Evolutionary conservation across 2,113 vertebrate species (phyloP), one percentile per base, ranked within the genome.

Genomic region (Bombycilla garrulus): DNA sequence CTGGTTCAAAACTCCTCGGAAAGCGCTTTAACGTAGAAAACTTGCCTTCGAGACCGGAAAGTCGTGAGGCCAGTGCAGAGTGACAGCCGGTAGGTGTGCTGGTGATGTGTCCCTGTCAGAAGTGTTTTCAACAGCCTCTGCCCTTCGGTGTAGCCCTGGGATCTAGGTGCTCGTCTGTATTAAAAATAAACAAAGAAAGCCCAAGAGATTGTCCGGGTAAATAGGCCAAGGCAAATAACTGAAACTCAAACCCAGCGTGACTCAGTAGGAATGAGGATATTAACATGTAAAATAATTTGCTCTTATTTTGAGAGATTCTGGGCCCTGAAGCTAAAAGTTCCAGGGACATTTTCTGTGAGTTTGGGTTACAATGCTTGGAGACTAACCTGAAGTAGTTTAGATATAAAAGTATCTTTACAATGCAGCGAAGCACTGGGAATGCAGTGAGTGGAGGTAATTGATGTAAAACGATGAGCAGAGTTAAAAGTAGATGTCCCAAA

Each of bases 321-420:
- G 13, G n/a, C 29, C 36, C 50, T n/a, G 42, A 77, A 54, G 26
- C 62, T 64, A 21, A 79, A 79, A 35, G 5, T 11, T 61, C 51
- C 61, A 35, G 25, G 18, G 15, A 12, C 2, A 0, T 16, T 58
- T 81, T 25, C 54, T n/a, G 2, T 26, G 31, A 57, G 0, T 48
- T 57, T 50, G n/a, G 15, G 2, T 50, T 38, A 35, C 35, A 29
- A 1, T n/a, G 38, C 21, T 19, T 42, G 10, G 25, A 50, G n/a
- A 38, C 35, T 44, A 42, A 56, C 29, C 24, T 26, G 35, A 56
- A 44, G 31, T 19, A 7, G 3, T 44, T 71, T 44, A 47, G 24
- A 51, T 51, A 21, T 12, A 45, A 29, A 87, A 29, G 11, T 28
- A 14, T 28, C 20, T 70, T 60, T 60, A 15, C 3, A 9, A 28